Evolutionary conservation across 1,140 invertebrate species (phyloP).

Genomic region (Condylostylus longicornis): DNA sequence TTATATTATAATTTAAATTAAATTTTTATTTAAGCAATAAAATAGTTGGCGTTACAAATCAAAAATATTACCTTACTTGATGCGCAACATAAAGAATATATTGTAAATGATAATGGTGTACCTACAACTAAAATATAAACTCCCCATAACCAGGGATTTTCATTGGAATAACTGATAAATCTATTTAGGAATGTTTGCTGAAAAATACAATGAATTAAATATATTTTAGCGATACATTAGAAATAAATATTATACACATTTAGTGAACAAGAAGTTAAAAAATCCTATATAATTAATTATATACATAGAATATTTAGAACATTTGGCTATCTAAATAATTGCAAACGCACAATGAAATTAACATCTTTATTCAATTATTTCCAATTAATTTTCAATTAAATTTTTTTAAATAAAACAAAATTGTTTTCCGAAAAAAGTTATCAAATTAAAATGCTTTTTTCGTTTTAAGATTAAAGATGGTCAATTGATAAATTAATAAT

Average conservation of each 20-base stretch:
- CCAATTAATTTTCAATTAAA: no score
- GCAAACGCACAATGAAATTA: constrained; percentile 12
- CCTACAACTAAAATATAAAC: constrained; percentile 69
- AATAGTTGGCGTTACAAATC: constrained; percentile 1
- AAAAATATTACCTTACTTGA: constrained; percentile 37
- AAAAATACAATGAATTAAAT: constrained; percentile 15
- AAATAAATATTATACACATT: constrained; percentile 8
- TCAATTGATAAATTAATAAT: no score
- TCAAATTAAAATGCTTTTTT: no score
- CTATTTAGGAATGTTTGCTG: constrained; percentile 70
- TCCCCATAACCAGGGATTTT: constrained; percentile 82
- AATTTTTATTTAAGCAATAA: constrained; percentile 2
- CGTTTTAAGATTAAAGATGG: no score
- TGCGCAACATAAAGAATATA: constrained; percentile 69
- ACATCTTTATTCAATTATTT: neutral
- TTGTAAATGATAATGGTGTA: constrained; percentile 57
- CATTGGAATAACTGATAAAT: constrained; percentile 65
- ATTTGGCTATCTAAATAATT: no score
- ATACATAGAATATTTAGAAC: constrained; percentile 1
- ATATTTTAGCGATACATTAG: constrained; percentile 14
- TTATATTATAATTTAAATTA: constrained; percentile 1
- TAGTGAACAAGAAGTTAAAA: constrained; percentile 4
- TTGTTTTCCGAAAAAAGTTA: no score
- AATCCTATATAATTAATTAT: constrained; percentile 1
- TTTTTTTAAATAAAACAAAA: no score